phyloP scores from a whole-genome alignment of 2,888 invertebrate genomes.

The Meteorus cinctellus region DNA sequence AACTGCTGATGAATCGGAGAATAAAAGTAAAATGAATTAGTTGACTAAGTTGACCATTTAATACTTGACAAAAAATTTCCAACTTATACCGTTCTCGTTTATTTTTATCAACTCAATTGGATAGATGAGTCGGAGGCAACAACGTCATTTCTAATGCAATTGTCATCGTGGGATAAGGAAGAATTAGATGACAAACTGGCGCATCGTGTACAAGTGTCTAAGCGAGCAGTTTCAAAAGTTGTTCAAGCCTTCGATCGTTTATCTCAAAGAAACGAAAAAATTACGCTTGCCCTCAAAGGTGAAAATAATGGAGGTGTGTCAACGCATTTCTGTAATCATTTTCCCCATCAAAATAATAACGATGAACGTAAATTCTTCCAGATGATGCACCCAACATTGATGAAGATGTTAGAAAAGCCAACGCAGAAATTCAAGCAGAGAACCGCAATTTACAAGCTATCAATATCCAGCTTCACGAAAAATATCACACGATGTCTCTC shows the following conservation, averaged over 20 bases:
- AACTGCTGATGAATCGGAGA: slow-evolving; percentile 96
- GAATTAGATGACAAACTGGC: slow-evolving; percentile 97
- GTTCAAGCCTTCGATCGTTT: slow-evolving; percentile 97
- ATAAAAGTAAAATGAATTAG: slow-evolving; percentile 80
- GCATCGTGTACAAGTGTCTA: slow-evolving; percentile 96
- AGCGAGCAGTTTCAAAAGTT: slow-evolving; percentile 96
- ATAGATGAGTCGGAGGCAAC: slow-evolving; percentile 96
- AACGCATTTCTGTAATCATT: slow-evolving; percentile 11
- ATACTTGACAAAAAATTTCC: too few species aligned
- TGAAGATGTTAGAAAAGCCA: slow-evolving; percentile 88
- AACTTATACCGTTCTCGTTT: too few species aligned
- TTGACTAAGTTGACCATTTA: too few species aligned
- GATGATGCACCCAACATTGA: slow-evolving; percentile 84
- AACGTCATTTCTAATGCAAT: slow-evolving; percentile 94
- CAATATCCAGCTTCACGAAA: slow-evolving; percentile 93
- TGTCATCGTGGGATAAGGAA: slow-evolving; percentile 98
- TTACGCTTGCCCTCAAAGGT: slow-evolving; percentile 90
- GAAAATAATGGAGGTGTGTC: slow-evolving; percentile 81
- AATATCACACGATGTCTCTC: slow-evolving; percentile 92
- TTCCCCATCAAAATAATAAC: background rate
- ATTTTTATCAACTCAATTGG: slow-evolving; percentile 55
- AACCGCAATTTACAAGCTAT: slow-evolving; percentile 93
- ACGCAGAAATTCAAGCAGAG: slow-evolving; percentile 91
- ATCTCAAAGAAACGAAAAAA: slow-evolving; percentile 96
- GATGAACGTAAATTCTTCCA: slow-evolving; percentile 60